These are phyloP conservation scores for Coremacera marginata DNA, from an alignment of 2,888 invertebrate genomes.

Conservation along the genomic window DNA sequence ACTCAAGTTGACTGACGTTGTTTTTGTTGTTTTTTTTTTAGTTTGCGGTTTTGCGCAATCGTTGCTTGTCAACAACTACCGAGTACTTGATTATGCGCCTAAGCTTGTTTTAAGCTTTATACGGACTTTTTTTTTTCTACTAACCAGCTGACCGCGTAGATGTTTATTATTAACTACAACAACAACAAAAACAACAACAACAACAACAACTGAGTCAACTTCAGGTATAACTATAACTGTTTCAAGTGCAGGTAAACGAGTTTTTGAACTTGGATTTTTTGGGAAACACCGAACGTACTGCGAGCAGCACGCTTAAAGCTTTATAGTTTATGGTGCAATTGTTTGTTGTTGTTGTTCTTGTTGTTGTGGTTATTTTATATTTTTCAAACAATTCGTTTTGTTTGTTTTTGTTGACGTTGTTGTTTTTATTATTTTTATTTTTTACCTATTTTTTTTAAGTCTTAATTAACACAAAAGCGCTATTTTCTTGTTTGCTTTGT, in stretches of 20 bases:
- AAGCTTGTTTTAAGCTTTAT: not conserved
- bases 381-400: too few relatives aligned
- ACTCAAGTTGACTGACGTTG: not conserved
- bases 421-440: not conserved
- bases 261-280: not conserved
- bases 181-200: slow-evolving; percentile 6
- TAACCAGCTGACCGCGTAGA: not conserved
- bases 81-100: not conserved
- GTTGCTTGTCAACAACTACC: not conserved
- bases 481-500: not conserved
- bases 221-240: not conserved
- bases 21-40: not conserved
- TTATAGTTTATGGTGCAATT: not conserved
- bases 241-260: slow-evolving; percentile 4
- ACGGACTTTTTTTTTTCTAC: not conserved
- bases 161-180: slow-evolving; percentile 9
- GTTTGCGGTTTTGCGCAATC: not conserved
- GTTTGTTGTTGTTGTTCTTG: not conserved
- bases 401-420: not conserved
- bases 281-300: not conserved
- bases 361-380: not conserved
- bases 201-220: not conserved
- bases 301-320: not conserved
- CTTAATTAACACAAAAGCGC: not conserved
- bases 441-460: not conserved